These are phyloP conservation scores for Lycocorax pyrrhopterus DNA, from an alignment of 2,113 vertebrate species.

Conservation along the genomic window DNA sequence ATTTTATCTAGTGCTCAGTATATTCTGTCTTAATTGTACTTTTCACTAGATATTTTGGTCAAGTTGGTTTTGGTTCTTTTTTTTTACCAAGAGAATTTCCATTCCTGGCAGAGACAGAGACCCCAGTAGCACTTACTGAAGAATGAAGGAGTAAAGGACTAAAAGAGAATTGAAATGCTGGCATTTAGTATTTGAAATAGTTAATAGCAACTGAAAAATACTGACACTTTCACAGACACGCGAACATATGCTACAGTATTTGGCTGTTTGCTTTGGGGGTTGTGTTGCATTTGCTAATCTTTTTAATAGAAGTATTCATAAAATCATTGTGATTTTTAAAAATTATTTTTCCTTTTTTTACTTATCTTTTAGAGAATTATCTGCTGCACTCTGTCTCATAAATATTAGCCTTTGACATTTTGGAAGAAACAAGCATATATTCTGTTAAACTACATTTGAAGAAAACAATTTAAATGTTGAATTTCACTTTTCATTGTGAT, in stretches of 20 bases:
- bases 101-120: background rate
- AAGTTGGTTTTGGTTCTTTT: background rate
- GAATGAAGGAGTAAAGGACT: background rate
- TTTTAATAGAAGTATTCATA: background rate
- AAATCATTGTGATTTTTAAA: background rate
- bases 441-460: background rate
- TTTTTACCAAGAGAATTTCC: background rate
- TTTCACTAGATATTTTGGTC: background rate
- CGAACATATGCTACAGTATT: background rate
- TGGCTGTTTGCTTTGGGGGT: background rate
- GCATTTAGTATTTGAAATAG: background rate
- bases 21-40: background rate
- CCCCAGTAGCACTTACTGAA: background rate
- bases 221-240: background rate
- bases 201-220: background rate
- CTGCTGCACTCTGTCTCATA: background rate
- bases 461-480: background rate
- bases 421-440: background rate
- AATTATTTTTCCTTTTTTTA: background rate
- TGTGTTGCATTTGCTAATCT: background rate
- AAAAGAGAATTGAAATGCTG: background rate
- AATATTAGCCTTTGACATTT: background rate
- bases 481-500: background rate
- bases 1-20: background rate
- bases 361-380: background rate